Conservation (phyloP, 2,797 vertebrate species). For the Myoxocephalus aenaeus region DNA sequence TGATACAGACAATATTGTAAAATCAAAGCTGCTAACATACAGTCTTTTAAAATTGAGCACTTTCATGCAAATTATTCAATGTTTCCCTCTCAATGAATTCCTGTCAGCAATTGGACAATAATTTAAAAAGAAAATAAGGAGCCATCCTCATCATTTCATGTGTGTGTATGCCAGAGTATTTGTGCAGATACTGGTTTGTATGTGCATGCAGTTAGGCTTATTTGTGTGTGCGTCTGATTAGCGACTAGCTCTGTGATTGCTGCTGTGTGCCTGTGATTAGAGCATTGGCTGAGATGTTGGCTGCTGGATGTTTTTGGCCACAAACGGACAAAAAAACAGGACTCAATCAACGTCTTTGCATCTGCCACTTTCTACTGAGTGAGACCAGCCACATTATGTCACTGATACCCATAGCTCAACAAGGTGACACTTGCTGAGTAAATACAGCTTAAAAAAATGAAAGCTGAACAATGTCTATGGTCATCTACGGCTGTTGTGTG, state of each 20-base stretch:
- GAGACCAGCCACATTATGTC: neutral
- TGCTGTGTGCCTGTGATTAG: slow-evolving; percentile 61
- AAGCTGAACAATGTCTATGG: neutral
- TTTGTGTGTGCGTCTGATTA: slow-evolving; percentile 51
- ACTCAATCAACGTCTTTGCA: slow-evolving; percentile 32
- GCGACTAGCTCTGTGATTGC: slow-evolving; percentile 54
- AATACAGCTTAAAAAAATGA: slow-evolving; percentile 27
- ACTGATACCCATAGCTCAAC: slow-evolving; percentile 14
- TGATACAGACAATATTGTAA: neutral
- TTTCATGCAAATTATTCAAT: slow-evolving; percentile 13
- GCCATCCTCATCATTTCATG: neutral
- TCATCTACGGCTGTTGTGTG: slow-evolving; percentile 14
- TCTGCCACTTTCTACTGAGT: slow-evolving; percentile 25
- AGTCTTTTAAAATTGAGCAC: neutral
- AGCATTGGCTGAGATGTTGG: slow-evolving; percentile 49
- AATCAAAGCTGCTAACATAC: neutral
- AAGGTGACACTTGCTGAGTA: slow-evolving; percentile 26
- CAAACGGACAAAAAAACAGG: slow-evolving; percentile 28
- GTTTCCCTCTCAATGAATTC: neutral
- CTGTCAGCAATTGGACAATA: slow-evolving; percentile 3
- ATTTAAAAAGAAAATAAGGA: slow-evolving; percentile 15
- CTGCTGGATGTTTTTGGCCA: slow-evolving; percentile 50
- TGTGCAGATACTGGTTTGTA: slow-evolving; percentile 9
- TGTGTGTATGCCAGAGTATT: neutral
- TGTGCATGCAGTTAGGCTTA: slow-evolving; percentile 9